A percentile compares a stretch with the other conserved stretches of the same genome.
phyloP scores from a whole-genome alignment of 2,797 vertebrate species.

The Buceros bicornis region DNA sequence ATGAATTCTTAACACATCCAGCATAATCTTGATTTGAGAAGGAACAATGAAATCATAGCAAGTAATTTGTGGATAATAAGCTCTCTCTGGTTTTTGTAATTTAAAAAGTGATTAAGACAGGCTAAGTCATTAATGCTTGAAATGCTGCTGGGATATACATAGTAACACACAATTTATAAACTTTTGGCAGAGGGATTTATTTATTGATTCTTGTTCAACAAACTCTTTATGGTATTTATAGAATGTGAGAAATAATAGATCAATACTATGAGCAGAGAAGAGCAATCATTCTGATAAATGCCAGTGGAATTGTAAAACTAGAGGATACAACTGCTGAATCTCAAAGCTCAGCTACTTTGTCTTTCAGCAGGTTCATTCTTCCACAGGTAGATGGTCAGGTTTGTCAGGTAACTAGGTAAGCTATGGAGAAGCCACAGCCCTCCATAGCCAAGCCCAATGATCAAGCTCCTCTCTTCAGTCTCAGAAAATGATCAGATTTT shows the following conservation, averaged over 20 bases:
- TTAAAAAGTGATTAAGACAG: constrained; percentile 59
- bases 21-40: constrained; percentile 19
- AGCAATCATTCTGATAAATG: constrained; percentile 2
- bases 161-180: constrained; percentile 31
- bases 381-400: background rate
- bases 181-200: constrained; percentile 48
- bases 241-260: constrained; percentile 6
- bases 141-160: background rate
- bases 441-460: fast-evolving
- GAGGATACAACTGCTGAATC: background rate
- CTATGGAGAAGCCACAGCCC: background rate
- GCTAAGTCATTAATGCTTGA: constrained; percentile 34
- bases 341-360: background rate
- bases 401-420: background rate
- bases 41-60: constrained; percentile 43
- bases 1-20: background rate
- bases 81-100: constrained; percentile 61
- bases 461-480: background rate
- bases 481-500: background rate
- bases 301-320: background rate
- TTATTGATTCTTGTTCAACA: constrained; percentile 13
- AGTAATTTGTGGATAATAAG: constrained; percentile 56
- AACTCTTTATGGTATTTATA: constrained; percentile 11
- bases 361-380: background rate
- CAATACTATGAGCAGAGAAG: background rate